Base-by-base conservation (phyloP, 2,113 vertebrate species). In the Lepus timidus region DNA sequence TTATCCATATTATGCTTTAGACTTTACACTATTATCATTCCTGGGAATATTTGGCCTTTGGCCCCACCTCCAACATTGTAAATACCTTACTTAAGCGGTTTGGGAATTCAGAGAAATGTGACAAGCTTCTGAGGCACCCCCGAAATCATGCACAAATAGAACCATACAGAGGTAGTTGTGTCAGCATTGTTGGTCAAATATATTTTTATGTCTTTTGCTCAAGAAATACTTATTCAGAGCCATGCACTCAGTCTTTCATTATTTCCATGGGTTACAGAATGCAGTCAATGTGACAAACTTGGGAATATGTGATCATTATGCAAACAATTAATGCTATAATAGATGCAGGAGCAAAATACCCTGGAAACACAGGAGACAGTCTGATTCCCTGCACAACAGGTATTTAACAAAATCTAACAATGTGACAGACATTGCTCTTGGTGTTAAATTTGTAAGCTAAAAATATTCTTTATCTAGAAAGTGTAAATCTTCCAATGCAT, bases 401-500 rank as follows among this genome's bases (percentile, higher is more conserved):
- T 68, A 93, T 79, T 88, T 70, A 81, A 82, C 25, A 49, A 93
- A 58, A 90, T 7, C 11, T 31, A 76, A 51, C 12, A 27, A 90
- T 88, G 29, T 49, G 25, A 75, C 68, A 79, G 14, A 16, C 70
- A 75, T 79, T 94, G 55, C 86, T 70, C 22, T 90, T 74, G 68
- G 74, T 85, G 51, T 73, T 75, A 55, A 33, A 61, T 58, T 76
- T 85, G 17, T 55, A 7, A n/a, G 78, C 29, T 76, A 67, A 88
- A 58, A 82, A 33, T 82, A 80, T 52, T 75, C 85, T 94, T 80
- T 78, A 82, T 79, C 81, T 81, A 92, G 36, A 90, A 90, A 89
- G 27, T 52, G 3, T 68, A 96, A 92, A 64, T 51, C 3, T 80
- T 89, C 49, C 52, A 86, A 62, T 4, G 29, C 83, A 67, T 91